Evolutionary conservation across 2,797 vertebrate genomes (phyloP), one percentile per base, ranked within the genome.

Genomic region (Thalassophryne amazonica): DNA sequence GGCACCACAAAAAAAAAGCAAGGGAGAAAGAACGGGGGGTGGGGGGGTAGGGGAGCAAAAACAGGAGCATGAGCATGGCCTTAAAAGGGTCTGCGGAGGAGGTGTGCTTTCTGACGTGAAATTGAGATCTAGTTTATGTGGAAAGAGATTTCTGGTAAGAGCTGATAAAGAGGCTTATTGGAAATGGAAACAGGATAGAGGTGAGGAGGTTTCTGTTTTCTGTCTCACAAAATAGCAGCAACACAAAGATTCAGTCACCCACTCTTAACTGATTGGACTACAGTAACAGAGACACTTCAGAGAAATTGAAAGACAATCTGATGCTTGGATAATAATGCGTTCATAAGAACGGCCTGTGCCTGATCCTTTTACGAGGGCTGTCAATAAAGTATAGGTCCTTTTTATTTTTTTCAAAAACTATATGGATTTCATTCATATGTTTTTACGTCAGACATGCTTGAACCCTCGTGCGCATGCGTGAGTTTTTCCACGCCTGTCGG

Each of bases 111-210:
- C 27, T 60, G 56, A 60, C 17, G 46, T 72, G 24, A 50, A 49
- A 64, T 41, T 31, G 51, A 68, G 55, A 50, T 54, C 58, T 17
- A 40, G 69, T 79, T 81, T 76, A 73, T 65, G 74, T 74, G 72
- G 67, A 76, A 73, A 68, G 68, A 59, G 20, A 31, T 55, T 81
- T 81, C 69, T 79, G 78, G 76, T 81, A 73, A 86, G 48, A 60
- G 59, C 69, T 62, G 55, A 84, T 75, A 50, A 61, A 81, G 60
- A 51, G 64, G 35, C 28, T 71, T 65, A 51, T 73, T 69, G 69
- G 70, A 71, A 78, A 72, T 41, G 47, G 45, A 31, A 25, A 76
- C 60, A 61, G 41, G 24, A 29, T 21, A 49, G 42, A 38, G 13
- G 20, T 43, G 43, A 51, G 50, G 32, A 53, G 39, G 40, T 55